These are phyloP conservation scores for Scomber japonicus DNA, from an alignment of 2,113 vertebrate genomes.

Conservation along the genomic window DNA sequence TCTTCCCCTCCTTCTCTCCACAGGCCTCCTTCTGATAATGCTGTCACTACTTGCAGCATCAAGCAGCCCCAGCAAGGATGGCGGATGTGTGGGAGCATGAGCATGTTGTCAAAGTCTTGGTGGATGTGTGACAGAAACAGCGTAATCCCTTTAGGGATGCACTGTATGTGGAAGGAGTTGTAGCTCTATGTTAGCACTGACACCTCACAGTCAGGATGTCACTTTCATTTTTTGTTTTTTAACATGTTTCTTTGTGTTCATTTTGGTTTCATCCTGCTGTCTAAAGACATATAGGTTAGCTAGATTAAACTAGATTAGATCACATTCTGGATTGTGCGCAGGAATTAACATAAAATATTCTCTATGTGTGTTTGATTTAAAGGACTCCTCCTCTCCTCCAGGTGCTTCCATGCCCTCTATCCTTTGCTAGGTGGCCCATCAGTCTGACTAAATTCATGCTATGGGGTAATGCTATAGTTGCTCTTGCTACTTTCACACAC, in stretches of 20 bases:
- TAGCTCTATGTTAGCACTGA: slow-evolving; percentile 1
- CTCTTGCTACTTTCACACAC: slow-evolving; percentile 5
- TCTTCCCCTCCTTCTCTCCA: slow-evolving; percentile 35
- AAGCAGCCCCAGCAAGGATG: slow-evolving; percentile 39
- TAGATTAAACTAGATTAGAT: background rate
- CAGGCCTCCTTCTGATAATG: slow-evolving; percentile 51
- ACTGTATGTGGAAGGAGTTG: slow-evolving; percentile 24
- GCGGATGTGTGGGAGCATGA: slow-evolving; percentile 36
- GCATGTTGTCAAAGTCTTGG: slow-evolving; percentile 44
- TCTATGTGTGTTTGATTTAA: slow-evolving; percentile 10
- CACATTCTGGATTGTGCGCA: background rate
- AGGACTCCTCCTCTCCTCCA: slow-evolving; percentile 1
- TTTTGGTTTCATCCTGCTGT: background rate
- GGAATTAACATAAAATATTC: slow-evolving; percentile 31
- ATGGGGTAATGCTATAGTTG: slow-evolving; percentile 9
- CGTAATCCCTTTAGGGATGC: slow-evolving; percentile 15
- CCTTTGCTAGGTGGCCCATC: background rate
- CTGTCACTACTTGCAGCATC: slow-evolving; percentile 56
- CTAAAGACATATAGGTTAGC: background rate
- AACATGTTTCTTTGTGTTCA: background rate
- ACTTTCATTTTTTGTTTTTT: slow-evolving; percentile 2
- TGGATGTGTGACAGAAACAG: slow-evolving; percentile 36
- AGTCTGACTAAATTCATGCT: slow-evolving; percentile 25
- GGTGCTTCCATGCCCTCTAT: background rate
- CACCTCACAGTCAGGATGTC: slow-evolving; percentile 8